Percentiles rank a stretch among this genome's conserved stretches.
phyloP scores from a whole-genome alignment of 1,140 invertebrate species.

The Trichomalopsis sarcophagae region DNA sequence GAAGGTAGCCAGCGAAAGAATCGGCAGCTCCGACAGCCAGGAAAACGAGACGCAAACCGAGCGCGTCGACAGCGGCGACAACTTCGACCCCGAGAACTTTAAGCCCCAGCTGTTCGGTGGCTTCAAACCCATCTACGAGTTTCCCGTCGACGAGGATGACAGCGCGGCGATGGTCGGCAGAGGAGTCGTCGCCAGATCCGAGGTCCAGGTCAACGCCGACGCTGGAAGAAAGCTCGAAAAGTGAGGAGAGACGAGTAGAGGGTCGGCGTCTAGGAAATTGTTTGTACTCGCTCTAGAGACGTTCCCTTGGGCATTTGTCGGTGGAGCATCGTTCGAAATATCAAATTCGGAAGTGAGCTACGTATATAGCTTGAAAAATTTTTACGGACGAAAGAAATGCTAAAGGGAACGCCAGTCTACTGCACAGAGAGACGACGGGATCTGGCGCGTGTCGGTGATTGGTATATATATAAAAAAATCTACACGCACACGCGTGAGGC shows the following conservation, averaged over 20 bases:
- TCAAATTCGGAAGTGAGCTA: background rate
- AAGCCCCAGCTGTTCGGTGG: constrained; percentile 82
- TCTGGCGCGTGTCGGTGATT: constrained; percentile 37
- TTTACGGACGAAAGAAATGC: constrained; percentile 27
- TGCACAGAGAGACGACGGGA: constrained; percentile 5
- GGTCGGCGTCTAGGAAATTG: constrained; percentile 15
- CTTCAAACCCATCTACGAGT: constrained; percentile 81
- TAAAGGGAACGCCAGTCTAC: constrained; percentile 39
- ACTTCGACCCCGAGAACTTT: constrained; percentile 81
- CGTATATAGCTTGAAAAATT: background rate
- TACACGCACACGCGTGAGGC: background rate
- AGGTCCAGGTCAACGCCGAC: background rate
- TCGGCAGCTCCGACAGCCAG: background rate
- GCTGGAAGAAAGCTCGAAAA: background rate
- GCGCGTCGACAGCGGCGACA: constrained; percentile 60
- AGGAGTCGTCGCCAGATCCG: background rate
- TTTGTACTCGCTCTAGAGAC: background rate
- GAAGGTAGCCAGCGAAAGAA: too few relatives aligned
- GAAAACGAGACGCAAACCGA: constrained; percentile 56
- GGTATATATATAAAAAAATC: constrained; percentile 15
- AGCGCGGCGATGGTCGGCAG: constrained; percentile 48
- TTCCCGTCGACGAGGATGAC: constrained; percentile 61
- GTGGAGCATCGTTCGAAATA: background rate
- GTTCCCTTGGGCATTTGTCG: constrained; percentile 50
- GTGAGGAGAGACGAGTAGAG: background rate